Base-by-base conservation (phyloP, 2,888 invertebrate genomes). In the Papilio protenor region DNA sequence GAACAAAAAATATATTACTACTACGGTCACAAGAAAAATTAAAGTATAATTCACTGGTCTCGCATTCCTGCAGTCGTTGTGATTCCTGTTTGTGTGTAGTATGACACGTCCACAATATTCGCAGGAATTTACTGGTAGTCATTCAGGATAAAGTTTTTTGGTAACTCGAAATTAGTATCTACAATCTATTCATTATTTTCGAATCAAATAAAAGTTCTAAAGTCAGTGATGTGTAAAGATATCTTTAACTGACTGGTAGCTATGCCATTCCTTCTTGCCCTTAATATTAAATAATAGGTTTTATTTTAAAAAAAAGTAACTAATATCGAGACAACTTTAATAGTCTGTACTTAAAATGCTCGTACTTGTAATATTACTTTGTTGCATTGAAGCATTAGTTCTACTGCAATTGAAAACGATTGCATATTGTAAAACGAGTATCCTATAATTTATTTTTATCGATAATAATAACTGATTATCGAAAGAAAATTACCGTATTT, bases 11-110 rank as follows among this genome's bases (percentile, higher is more conserved):
- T 18, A 33, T 52, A 23, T 21, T 23, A 55, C n/a, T n/a, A 52
- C 16, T 45, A 6, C 45, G 5, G n/a, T n/a, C 11, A 71, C 16
- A 16, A 49, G 16, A 49, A 49, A 70, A 72, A 72, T 33, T 12
- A 72, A 72, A 55, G 40, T n/a, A 49, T 16, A 33, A 8, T 27
- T 5, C 33, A 33, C 27, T 72, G 55, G 33, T 72, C 55, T 27
- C 72, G 55, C 72, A 72, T 72, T 72, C 72, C 33, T 52, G 66
- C 66, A 66, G 33, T n/a, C 70, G 23, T 23, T 49, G 23, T 71
- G 27, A 59, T 21, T 73, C 59, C 47, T 74, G 40, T 73, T 16
- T 33, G 73, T n/a, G 73, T 45, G 40, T 45, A 45, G 5, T 18
- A 23, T 27, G 47, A 73, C 73, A 71, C 10, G 49, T 55, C 18